Conservation (phyloP, 2,113 vertebrate species). For the Rhabdornis inornatus region DNA sequence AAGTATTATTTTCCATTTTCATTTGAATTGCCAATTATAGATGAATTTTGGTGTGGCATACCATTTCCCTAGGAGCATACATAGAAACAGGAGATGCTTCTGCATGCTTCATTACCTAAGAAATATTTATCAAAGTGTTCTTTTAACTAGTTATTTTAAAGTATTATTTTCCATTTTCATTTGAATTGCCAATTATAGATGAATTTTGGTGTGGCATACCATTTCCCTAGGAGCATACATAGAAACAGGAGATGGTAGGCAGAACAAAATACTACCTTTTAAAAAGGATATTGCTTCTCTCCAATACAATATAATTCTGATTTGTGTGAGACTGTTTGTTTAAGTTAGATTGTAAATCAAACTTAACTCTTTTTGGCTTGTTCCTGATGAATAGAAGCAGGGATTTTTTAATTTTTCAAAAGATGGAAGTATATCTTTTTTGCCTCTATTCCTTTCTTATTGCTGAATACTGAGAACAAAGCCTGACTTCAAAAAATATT, state of each 20-base stretch:
- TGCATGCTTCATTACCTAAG: slow-evolving; percentile 38
- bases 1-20: slow-evolving; percentile 39
- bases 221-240: slow-evolving; percentile 35
- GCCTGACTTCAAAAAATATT: neutral
- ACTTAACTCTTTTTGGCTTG: neutral
- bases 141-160: slow-evolving; percentile 38
- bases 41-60: slow-evolving; percentile 53
- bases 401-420: neutral
- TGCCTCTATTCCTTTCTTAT: neutral
- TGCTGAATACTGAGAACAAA: neutral
- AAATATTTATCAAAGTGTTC: slow-evolving; percentile 43
- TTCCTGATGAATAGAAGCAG: neutral
- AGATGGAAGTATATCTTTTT: neutral
- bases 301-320: neutral
- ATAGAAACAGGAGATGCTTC: too few relatives aligned
- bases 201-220: slow-evolving; percentile 44
- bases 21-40: slow-evolving; percentile 32
- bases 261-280: neutral
- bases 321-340: neutral
- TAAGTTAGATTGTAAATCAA: neutral
- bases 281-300: slow-evolving; percentile 17
- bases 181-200: slow-evolving; percentile 29
- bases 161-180: slow-evolving; percentile 47
- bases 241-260: neutral
- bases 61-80: too few relatives aligned